A percentile compares a stretch with the other conserved stretches of the same genome.
These are phyloP conservation scores for Koerneria pararmatus DNA, from an alignment of 2,888 invertebrate species.

Conservation along the genomic window DNA sequence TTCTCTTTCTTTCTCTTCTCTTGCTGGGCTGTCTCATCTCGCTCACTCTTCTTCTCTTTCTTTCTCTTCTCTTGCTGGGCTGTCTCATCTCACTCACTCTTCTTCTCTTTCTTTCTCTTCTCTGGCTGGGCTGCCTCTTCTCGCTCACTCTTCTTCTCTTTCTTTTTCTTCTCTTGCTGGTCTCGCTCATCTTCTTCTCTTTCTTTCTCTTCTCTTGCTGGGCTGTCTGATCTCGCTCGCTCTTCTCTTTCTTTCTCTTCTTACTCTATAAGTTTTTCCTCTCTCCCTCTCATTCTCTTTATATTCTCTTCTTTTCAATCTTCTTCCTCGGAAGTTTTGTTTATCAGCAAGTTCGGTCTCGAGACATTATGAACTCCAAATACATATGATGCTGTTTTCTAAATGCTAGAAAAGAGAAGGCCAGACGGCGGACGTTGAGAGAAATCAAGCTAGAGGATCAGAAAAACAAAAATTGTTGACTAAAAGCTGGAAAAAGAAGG, in stretches of 20 bases:
- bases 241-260: not conserved
- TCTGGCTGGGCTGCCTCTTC: not conserved
- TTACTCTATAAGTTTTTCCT: too few species aligned
- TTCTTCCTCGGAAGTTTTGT: too few species aligned
- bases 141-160: not conserved
- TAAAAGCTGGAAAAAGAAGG: too few species aligned
- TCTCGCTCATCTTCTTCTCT: not conserved
- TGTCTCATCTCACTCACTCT: not conserved
- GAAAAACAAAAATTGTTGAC: too few species aligned
- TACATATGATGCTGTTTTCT: too few species aligned
- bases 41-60: not conserved
- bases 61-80: not conserved
- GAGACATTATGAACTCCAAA: too few species aligned
- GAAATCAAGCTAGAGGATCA: too few species aligned
- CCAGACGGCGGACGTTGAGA: too few species aligned
- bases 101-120: not conserved
- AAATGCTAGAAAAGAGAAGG: too few species aligned
- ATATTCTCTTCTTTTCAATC: not conserved
- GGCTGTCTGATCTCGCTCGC: not conserved
- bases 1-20: conserved; percentile 2
- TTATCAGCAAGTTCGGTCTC: too few species aligned
- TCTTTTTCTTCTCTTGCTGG: not conserved
- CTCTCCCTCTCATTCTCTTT: not conserved
- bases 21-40: not conserved
- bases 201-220: conserved; percentile 4